Conservation (phyloP, 2,113 vertebrate species). For the Lathamus discolor region DNA sequence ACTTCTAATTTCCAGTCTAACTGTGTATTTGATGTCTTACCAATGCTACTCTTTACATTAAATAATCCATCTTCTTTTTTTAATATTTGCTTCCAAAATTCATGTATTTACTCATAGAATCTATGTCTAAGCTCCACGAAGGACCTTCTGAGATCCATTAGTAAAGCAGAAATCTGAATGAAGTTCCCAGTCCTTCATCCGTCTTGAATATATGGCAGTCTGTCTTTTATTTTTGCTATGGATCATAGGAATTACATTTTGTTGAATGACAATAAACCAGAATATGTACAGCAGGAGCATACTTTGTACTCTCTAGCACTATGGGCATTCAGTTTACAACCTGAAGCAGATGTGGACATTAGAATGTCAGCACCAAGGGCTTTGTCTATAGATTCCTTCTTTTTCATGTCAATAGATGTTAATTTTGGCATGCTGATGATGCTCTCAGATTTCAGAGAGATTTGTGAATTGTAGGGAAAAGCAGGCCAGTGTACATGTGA, state of each 20-base stretch:
- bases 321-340: background rate
- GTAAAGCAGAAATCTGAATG: background rate
- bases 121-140: background rate
- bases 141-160: background rate
- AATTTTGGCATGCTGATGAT: background rate
- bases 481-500: rapidly evolving
- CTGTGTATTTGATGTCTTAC: background rate
- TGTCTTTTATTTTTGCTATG: background rate
- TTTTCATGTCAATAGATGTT: background rate
- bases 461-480: background rate
- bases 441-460: background rate
- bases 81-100: background rate
- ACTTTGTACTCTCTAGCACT: background rate
- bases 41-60: background rate
- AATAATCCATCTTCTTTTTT: background rate
- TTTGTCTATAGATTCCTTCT: background rate
- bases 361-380: background rate
- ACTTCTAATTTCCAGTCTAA: background rate
- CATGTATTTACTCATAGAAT: background rate
- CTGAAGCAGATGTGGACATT: background rate
- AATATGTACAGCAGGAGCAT: background rate
- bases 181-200: background rate
- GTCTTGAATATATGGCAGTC: background rate
- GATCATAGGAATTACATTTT: background rate
- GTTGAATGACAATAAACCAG: background rate